Base-by-base conservation (phyloP, 2,888 invertebrate species). In the Plutella xylostella region DNA sequence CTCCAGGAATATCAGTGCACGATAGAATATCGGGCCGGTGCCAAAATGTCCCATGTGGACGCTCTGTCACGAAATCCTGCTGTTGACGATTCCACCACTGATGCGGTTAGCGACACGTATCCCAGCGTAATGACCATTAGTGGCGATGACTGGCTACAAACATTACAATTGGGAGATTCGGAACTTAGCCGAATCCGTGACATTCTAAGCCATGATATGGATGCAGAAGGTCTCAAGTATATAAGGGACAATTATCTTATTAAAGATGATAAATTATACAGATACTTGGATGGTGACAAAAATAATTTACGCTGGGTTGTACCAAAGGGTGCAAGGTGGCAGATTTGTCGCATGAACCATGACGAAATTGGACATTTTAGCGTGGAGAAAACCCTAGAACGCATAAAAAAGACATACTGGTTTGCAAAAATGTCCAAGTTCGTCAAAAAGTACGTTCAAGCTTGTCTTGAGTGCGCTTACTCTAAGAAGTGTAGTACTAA, bases 1-100 rank as follows among this genome's bases (percentile, higher is more conserved):
- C 20, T 61, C 1, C 45, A 55, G 28, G 52, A 58, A 18, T 62
- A 51, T 31, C 47, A 57, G 42, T 60, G 49, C 42, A 43, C n/a
- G 4, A 49, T 60, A 28, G 48, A 56, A 48, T 56, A 60, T 47
- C 43, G 57, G 31, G 41, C 50, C 12, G 52, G 51, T 1, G 22
- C 22, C 12, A 31, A 40, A 11, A 52, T 57, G 51, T 30, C 34
- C 7, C 55, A 58, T 41, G 55, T 53, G 6, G 59, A 61, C 47
- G 55, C 55, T 0, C 35, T 59, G 25, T 58, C 47, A n/a, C n/a
- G n/a, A n/a, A n/a, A n/a, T n/a, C n/a, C n/a, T n/a, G n/a, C n/a
- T n/a, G n/a, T n/a, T n/a, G n/a, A n/a, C n/a, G n/a, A n/a, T n/a
- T n/a, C n/a, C n/a, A n/a, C n/a, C n/a, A n/a, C n/a, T n/a, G n/a